phyloP scores from a whole-genome alignment of 2,888 invertebrate species.

The Sepioteuthis lessoniana region DNA sequence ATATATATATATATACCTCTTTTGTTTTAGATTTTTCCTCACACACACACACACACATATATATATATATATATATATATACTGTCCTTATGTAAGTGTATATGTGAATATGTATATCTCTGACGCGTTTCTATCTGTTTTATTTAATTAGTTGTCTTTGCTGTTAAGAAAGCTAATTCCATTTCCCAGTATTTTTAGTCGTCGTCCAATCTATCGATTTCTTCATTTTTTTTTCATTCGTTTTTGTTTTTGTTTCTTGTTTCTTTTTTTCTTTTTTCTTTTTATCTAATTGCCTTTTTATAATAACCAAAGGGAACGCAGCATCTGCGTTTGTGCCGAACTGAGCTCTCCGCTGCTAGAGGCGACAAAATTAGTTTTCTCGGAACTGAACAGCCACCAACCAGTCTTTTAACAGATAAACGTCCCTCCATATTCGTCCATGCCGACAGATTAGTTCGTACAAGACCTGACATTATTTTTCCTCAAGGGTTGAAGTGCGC shows the following conservation, averaged over 20 bases:
- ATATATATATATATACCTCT: too few species aligned
- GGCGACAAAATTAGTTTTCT: conserved; percentile 33
- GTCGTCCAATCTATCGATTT: not conserved
- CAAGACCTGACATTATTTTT: not conserved
- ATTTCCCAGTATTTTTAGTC: conserved; percentile 9
- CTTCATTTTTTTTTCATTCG: too few species aligned
- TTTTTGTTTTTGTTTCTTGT: too few species aligned
- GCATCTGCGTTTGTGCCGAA: not conserved
- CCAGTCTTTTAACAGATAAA: not conserved
- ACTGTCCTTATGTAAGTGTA: too few species aligned
- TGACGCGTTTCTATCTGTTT: not conserved
- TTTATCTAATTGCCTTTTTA: not conserved
- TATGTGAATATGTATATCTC: too few species aligned
- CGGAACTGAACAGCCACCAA: not conserved
- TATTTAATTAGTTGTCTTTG: not conserved
- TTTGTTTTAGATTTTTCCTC: too few species aligned
- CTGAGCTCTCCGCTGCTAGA: not conserved
- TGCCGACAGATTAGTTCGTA: not conserved
- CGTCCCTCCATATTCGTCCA: not conserved
- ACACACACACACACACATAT: too few species aligned
- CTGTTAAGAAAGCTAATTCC: not conserved
- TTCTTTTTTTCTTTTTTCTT: not conserved
- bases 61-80: too few species aligned
- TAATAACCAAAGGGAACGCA: not conserved
- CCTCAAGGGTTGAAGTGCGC: not conserved